phyloP scores from a whole-genome alignment of 2,888 invertebrate genomes.

The Cheilosia vulpina region DNA sequence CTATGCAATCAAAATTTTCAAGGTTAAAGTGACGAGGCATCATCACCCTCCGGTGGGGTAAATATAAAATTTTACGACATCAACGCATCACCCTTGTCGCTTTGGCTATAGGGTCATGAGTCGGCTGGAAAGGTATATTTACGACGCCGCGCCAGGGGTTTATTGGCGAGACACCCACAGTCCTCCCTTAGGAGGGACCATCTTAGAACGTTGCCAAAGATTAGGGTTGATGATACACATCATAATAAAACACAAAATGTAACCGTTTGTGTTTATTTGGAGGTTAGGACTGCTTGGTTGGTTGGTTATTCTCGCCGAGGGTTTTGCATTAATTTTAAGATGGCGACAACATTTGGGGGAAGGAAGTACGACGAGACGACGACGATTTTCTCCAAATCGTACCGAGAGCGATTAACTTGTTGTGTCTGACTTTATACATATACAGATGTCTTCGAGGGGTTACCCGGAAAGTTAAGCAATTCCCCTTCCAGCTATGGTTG shows the following conservation, averaged over 20 bases:
- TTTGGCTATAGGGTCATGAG: slow-evolving; percentile 64
- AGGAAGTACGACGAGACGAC: neutral
- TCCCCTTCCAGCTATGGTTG: slow-evolving; percentile 2
- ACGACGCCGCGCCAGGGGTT: slow-evolving; percentile 60
- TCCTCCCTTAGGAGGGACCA: slow-evolving; percentile 45
- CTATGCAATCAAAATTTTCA: slow-evolving; percentile 60
- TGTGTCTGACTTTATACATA: slow-evolving; percentile 47
- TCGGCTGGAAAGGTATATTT: slow-evolving; percentile 67
- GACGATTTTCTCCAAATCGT: slow-evolving; percentile 33
- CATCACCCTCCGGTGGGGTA: slow-evolving; percentile 40
- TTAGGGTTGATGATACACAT: slow-evolving; percentile 72
- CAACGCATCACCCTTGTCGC: slow-evolving; percentile 64
- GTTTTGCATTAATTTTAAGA: slow-evolving; percentile 70
- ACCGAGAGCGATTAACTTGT: slow-evolving; percentile 63
- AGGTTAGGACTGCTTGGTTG: slow-evolving; percentile 42
- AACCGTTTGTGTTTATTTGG: slow-evolving; percentile 67
- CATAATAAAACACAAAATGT: slow-evolving; percentile 69
- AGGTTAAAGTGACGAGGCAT: slow-evolving; percentile 70
- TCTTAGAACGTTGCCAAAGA: slow-evolving; percentile 57
- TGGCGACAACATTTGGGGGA: neutral
- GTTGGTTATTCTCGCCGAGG: slow-evolving; percentile 39
- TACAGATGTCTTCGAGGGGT: slow-evolving; percentile 36
- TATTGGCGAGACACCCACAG: slow-evolving; percentile 65
- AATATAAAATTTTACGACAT: slow-evolving; percentile 66
- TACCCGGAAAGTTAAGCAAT: slow-evolving; percentile 30